Conservation (phyloP, 2,113 vertebrate species). For the Lates calcarifer region DNA sequence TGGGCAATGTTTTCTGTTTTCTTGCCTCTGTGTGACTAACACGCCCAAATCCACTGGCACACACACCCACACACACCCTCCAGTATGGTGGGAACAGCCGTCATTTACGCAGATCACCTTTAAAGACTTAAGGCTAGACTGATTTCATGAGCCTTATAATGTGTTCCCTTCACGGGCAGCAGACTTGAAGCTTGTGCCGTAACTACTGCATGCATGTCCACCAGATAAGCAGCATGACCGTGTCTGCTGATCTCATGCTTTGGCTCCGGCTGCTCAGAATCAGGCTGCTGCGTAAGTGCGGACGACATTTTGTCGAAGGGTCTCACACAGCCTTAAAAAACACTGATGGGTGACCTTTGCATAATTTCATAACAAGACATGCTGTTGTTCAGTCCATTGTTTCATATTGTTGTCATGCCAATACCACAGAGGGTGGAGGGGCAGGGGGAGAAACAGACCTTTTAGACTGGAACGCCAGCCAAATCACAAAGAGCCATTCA, state of each 20-base stretch:
- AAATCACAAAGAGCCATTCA: conserved; percentile 88
- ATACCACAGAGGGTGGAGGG: conserved; percentile 57
- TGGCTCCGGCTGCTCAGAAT: conserved; percentile 20
- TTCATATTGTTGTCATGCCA: conserved; percentile 74
- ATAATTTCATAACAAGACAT: conserved; percentile 66
- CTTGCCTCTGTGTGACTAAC: conserved; percentile 67
- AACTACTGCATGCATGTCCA: conserved; percentile 45
- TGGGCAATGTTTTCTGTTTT: conserved; percentile 70
- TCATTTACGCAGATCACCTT: conserved; percentile 39
- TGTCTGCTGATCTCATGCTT: conserved; percentile 61
- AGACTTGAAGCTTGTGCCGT: conserved; percentile 2
- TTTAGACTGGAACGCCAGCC: conserved; percentile 75
- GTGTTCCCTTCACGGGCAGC: conserved; percentile 34
- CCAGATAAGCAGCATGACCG: conserved; percentile 62
- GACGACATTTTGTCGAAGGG: conserved; percentile 63
- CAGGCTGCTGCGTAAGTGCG: neutral
- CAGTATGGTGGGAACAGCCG: conserved; percentile 55
- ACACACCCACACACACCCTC: conserved; percentile 53
- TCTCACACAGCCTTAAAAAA: conserved; percentile 15
- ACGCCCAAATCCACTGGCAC: conserved; percentile 53
- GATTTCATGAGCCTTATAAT: conserved; percentile 39
- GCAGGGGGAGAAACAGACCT: conserved; percentile 67
- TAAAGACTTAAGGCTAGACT: conserved; percentile 20
- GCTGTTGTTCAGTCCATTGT: conserved; percentile 71
- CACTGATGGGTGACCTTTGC: conserved; percentile 58